These are phyloP conservation scores for Muschampia plurimacula DNA, from an alignment of 2,888 invertebrate genomes.

Conservation along the genomic window DNA sequence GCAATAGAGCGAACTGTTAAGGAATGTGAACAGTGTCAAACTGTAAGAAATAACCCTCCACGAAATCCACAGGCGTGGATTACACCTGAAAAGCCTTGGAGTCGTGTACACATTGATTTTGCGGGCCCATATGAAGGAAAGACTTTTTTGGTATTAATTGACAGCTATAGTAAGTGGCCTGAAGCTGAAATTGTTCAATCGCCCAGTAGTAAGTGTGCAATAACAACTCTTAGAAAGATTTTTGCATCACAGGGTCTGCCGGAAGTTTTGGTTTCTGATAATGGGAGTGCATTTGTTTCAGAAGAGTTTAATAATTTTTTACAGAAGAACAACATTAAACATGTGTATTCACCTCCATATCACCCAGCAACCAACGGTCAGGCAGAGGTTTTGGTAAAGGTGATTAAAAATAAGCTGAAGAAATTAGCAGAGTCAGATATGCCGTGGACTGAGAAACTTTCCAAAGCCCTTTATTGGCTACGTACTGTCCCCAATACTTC, in stretches of 20 bases:
- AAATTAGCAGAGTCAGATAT: not conserved
- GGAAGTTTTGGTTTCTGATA: slow-evolving; percentile 18
- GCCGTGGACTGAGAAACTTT: not conserved
- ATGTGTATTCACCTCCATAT: slow-evolving; percentile 41
- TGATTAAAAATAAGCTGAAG: slow-evolving; percentile 17
- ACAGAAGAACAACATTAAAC: slow-evolving; percentile 41
- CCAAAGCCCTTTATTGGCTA: slow-evolving; percentile 31
- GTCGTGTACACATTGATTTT: slow-evolving; percentile 43
- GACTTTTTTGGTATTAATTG: slow-evolving; percentile 45
- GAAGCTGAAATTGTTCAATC: slow-evolving; percentile 43
- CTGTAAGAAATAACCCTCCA: slow-evolving; percentile 42
- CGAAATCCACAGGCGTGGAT: slow-evolving; percentile 45
- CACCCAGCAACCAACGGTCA: slow-evolving; percentile 44
- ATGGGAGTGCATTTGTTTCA: slow-evolving; percentile 12
- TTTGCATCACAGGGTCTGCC: slow-evolving; percentile 21
- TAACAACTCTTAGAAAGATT: not conserved
- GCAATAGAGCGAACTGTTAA: slow-evolving; percentile 41
- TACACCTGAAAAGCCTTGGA: slow-evolving; percentile 42
- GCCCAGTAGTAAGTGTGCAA: not conserved
- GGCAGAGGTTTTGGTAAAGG: slow-evolving; percentile 41
- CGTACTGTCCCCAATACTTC: slow-evolving; percentile 37
- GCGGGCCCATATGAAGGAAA: slow-evolving; percentile 42
- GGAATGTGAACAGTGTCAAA: slow-evolving; percentile 38
- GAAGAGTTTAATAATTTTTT: slow-evolving; percentile 13
- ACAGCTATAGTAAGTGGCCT: slow-evolving; percentile 47